Evolutionary conservation across 2,797 vertebrate genomes (phyloP), one percentile per base, ranked within the genome.

Genomic region (Triplophysa yarkandensis): DNA sequence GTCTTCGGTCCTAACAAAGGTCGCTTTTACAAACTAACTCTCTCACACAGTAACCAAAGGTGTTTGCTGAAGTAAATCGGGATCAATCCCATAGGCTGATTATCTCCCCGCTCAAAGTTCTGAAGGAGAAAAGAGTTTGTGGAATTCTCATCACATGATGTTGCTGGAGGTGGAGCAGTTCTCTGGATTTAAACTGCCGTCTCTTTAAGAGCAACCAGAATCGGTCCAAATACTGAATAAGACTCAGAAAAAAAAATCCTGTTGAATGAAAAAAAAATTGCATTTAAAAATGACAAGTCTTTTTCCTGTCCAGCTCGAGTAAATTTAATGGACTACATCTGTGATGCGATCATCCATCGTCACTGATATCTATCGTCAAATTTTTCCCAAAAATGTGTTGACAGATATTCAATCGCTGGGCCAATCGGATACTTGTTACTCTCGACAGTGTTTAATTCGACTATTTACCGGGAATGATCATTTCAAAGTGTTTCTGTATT

Each of bases 21-120:
- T 86, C 93, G 89, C 92, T 95, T 97, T 94, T 92, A 92, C 93
- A 95, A 96, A 95, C 94, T 95, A 94, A 90, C 93, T 92, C 89
- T 91, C 88, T 87, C 82, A 84, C 80, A 77, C 91, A 93, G 93
- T 95, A 93, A 95, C 93, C 93, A 93, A 95, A 96, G 95, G 94
- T 96, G 94, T 96, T 97, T 94, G 94, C 92, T 91, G 94, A 95
- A 96, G 94, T 96, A 95, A 96, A 97, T 94, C 94, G 94, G 93
- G 89, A 94, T 95, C 96, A 96, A 95, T 95, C 95, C 94, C 90
- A 86, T 90, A 83, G 92, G 89, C 92, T 91, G 87, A 90, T 93
- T 93, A 94, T 93, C 90, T 92, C 86, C 91, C 91, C 90, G 90
- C 88, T 88, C 65, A 92, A 91, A 90, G 88, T 91, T 92, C 88